A percentile compares a stretch with the other conserved stretches of the same genome.
Evolutionary conservation across 2,888 invertebrate species (phyloP).

Genomic region (Melangyna quadrimaculata): DNA sequence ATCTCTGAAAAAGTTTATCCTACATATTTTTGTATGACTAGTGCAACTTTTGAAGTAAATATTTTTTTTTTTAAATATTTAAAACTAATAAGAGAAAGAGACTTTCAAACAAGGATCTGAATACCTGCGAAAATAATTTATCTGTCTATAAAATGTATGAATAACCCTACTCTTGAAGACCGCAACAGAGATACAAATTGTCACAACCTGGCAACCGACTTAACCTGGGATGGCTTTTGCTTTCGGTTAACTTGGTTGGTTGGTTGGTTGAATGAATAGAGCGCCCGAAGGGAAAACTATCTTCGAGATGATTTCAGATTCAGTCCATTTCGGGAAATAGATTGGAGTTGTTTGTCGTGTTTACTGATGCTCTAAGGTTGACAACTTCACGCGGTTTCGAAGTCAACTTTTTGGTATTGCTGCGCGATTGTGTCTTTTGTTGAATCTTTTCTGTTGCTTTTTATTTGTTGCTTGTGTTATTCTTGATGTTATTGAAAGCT

Average conservation of each 20-base stretch:
- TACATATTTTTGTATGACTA: too few relatives aligned
- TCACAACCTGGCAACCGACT: constrained; percentile 1
- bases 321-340: constrained; percentile 66
- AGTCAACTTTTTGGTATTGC: constrained; percentile 49
- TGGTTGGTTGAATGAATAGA: constrained; percentile 30
- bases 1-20: too few relatives aligned
- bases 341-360: constrained; percentile 67
- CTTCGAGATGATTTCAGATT: constrained; percentile 62
- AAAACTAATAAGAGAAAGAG: too few relatives aligned
- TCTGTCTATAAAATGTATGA: too few relatives aligned
- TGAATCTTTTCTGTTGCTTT: not conserved
- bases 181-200: not conserved
- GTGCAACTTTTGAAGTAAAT: too few relatives aligned
- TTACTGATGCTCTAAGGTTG: constrained; percentile 51
- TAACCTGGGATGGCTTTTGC: constrained; percentile 38
- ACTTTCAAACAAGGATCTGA: too few relatives aligned
- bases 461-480: constrained; percentile 3
- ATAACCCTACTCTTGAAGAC: too few relatives aligned
- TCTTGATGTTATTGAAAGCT: not conserved
- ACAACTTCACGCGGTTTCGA: constrained; percentile 34
- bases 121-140: too few relatives aligned
- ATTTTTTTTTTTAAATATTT: too few relatives aligned
- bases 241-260: constrained; percentile 40
- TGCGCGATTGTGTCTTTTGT: constrained; percentile 27
- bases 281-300: constrained; percentile 60